phyloP scores from a whole-genome alignment of 2,888 invertebrate genomes.

The Ectemnius cavifrons region DNA sequence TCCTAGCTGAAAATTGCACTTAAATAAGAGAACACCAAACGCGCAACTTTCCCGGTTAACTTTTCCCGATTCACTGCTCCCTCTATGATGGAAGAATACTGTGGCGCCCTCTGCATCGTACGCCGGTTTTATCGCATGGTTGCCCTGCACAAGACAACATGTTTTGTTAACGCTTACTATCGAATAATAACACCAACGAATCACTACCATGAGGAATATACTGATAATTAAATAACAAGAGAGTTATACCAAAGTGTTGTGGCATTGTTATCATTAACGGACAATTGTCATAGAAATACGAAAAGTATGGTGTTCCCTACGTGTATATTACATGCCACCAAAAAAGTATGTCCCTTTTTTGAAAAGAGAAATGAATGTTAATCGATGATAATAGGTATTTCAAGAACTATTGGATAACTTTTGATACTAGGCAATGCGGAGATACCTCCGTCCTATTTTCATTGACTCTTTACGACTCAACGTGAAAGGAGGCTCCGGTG shows the following conservation, averaged over 20 bases:
- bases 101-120: too few relatives aligned
- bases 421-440: constrained; percentile 76
- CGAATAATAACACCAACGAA: too few relatives aligned
- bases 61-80: neutral
- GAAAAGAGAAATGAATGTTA: neutral
- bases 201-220: too few relatives aligned
- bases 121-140: too few relatives aligned
- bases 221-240: too few relatives aligned
- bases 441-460: constrained; percentile 81
- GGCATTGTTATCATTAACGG: neutral
- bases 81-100: too few relatives aligned
- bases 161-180: too few relatives aligned
- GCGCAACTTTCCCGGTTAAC: neutral
- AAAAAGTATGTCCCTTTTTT: neutral
- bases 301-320: neutral
- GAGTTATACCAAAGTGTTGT: neutral
- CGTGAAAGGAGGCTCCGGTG: constrained; percentile 89
- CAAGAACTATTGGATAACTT: neutral
- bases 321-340: neutral
- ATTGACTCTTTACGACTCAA: constrained; percentile 89
- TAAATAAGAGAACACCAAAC: neutral
- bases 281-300: neutral
- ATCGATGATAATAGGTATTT: neutral
- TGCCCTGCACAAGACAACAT: too few relatives aligned
- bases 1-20: too few relatives aligned